phyloP scores from a whole-genome alignment of 2,113 vertebrate species.

The Syngnathus floridae region DNA sequence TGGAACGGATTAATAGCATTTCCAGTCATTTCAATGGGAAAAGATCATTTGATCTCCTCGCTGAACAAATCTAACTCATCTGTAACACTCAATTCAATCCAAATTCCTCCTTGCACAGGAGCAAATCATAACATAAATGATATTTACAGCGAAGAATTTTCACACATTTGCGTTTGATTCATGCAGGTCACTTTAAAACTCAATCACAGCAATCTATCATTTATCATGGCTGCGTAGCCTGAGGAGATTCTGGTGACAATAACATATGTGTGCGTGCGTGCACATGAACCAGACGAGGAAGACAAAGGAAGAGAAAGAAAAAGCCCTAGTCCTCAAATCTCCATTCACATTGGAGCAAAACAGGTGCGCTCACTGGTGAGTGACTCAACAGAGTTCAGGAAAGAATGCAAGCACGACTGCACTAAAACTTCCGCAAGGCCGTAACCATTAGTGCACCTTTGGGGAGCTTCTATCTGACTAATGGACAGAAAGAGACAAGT shows the following conservation, averaged over 20 bases:
- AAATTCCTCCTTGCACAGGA: background rate
- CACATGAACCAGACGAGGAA: constrained; percentile 34
- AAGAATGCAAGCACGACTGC: constrained; percentile 12
- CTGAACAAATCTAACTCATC: too few species aligned
- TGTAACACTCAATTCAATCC: too few species aligned
- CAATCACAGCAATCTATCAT: constrained; percentile 11
- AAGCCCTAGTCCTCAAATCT: constrained; percentile 38
- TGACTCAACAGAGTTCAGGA: constrained; percentile 17
- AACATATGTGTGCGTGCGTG: constrained; percentile 35
- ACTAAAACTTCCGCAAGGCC: constrained; percentile 24
- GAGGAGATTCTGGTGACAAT: constrained; percentile 29
- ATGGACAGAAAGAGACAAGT: constrained; percentile 42
- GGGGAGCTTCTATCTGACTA: constrained; percentile 48
- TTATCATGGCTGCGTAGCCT: constrained; percentile 13
- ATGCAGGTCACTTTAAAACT: constrained; percentile 13
- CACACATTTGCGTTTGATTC: constrained; percentile 28
- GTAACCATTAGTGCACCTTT: constrained; percentile 50
- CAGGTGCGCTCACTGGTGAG: constrained; percentile 1
- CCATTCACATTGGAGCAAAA: constrained; percentile 33
- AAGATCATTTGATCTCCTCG: too few species aligned
- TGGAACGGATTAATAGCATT: too few species aligned
- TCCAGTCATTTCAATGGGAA: too few species aligned
- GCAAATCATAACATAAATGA: background rate
- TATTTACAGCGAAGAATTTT: background rate
- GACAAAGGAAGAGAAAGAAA: constrained; percentile 49